Conservation (phyloP, 2,113 vertebrate species). For the Erythrolamprus reginae region DNA sequence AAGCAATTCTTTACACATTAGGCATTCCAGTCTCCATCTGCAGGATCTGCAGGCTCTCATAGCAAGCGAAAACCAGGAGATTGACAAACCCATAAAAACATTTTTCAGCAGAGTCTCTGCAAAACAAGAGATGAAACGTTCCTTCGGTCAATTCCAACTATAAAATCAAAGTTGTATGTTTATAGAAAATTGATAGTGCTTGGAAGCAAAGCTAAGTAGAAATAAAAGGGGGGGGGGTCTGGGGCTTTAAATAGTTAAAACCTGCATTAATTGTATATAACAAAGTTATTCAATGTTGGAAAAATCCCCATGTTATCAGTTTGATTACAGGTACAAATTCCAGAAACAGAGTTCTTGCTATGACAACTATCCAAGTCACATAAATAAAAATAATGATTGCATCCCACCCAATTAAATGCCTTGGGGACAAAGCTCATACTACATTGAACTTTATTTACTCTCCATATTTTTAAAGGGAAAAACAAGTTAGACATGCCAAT, state of each 20-base stretch:
- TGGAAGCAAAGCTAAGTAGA: background rate
- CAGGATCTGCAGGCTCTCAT: background rate
- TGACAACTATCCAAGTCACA: background rate
- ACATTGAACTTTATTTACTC: background rate
- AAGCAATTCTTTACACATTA: background rate
- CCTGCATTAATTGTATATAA: accelerated
- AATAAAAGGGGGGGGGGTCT: background rate
- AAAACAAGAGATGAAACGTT: background rate
- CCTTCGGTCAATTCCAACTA: background rate
- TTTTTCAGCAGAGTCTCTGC: background rate
- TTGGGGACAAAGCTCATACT: no score
- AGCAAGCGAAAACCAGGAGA: accelerated
- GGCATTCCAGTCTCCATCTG: background rate
- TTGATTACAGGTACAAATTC: background rate
- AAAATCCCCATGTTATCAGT: background rate
- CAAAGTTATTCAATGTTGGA: background rate
- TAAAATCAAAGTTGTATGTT: background rate
- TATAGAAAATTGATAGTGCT: background rate
- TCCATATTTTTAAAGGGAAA: background rate
- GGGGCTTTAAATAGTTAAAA: accelerated
- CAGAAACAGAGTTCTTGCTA: background rate
- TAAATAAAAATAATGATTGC: background rate
- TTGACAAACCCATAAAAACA: background rate
- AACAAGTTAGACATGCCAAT: background rate
- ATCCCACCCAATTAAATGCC: background rate